These are phyloP conservation scores for Nymphalis c-album DNA, from an alignment of 2,888 invertebrate species.

Conservation along the genomic window DNA sequence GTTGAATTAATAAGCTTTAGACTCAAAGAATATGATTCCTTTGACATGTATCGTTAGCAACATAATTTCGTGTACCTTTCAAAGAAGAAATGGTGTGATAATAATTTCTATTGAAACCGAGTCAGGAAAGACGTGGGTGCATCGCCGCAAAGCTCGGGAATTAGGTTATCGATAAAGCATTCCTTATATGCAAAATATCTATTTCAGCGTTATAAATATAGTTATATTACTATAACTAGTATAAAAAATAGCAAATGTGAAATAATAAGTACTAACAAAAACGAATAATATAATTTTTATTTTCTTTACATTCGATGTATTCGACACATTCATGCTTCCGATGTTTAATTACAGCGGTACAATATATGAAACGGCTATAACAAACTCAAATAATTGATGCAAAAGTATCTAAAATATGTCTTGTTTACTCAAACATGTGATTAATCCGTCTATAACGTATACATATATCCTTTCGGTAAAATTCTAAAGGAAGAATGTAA, in stretches of 20 bases:
- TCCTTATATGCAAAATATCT: too few relatives aligned
- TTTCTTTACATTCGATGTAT: too few relatives aligned
- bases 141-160: constrained; percentile 43
- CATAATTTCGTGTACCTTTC: constrained; percentile 1
- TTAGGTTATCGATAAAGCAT: not conserved
- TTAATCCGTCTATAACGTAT: constrained; percentile 6
- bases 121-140: constrained; percentile 46
- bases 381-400: too few relatives aligned
- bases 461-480: constrained; percentile 8
- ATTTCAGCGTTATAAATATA: too few relatives aligned
- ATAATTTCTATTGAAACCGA: constrained; percentile 52
- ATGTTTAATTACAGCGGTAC: too few relatives aligned
- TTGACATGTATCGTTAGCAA: not conserved
- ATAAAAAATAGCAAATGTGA: too few relatives aligned
- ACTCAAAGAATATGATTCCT: not conserved
- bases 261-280: too few relatives aligned
- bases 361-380: too few relatives aligned
- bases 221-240: too few relatives aligned
- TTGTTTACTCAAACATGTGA: not conserved
- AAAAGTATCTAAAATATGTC: too few relatives aligned
- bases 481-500: constrained; percentile 18
- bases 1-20: not conserved
- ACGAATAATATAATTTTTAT: too few relatives aligned
- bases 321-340: too few relatives aligned
- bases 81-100: constrained; percentile 46